phyloP scores from a whole-genome alignment of 2,797 vertebrate genomes.

The Tragopan temminckii region DNA sequence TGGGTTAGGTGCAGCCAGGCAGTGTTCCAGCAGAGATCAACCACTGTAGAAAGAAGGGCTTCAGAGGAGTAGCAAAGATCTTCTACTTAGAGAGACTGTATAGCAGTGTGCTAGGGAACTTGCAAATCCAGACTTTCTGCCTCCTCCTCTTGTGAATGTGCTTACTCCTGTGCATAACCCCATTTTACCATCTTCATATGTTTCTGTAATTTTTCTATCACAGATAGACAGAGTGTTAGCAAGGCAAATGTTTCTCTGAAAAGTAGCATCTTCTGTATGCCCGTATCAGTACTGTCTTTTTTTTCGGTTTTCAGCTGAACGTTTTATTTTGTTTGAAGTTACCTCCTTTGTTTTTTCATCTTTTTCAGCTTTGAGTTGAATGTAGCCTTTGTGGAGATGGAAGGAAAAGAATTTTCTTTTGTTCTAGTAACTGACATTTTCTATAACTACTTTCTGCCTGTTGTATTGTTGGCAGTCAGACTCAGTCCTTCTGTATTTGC shows the following conservation, averaged over 20 bases:
- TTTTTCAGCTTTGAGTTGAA: constrained; percentile 5
- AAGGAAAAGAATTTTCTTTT: constrained; percentile 15
- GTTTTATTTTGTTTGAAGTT: constrained; percentile 43
- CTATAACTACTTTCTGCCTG: not conserved
- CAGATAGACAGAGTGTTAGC: constrained; percentile 73
- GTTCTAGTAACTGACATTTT: not conserved
- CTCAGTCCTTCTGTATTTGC: not conserved
- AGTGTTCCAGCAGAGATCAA: not conserved
- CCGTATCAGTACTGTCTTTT: constrained; percentile 37
- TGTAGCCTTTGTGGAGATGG: not conserved
- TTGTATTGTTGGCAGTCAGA: not conserved
- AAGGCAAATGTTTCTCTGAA: constrained; percentile 58
- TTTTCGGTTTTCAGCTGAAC: constrained; percentile 40
- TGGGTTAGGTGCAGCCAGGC: not conserved
- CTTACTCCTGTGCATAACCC: constrained; percentile 60
- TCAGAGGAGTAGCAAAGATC: not conserved
- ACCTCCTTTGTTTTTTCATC: not conserved
- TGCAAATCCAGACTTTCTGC: constrained; percentile 53
- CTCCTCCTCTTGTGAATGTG: constrained; percentile 55
- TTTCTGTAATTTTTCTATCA: constrained; percentile 65
- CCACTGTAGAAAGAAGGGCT: not conserved
- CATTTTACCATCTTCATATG: constrained; percentile 54
- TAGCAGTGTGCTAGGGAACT: constrained; percentile 5
- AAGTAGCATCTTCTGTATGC: constrained; percentile 64
- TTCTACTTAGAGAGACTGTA: not conserved